Base-by-base conservation (phyloP, 2,797 vertebrate genomes). In the Tragelaphus eurycerus region DNA sequence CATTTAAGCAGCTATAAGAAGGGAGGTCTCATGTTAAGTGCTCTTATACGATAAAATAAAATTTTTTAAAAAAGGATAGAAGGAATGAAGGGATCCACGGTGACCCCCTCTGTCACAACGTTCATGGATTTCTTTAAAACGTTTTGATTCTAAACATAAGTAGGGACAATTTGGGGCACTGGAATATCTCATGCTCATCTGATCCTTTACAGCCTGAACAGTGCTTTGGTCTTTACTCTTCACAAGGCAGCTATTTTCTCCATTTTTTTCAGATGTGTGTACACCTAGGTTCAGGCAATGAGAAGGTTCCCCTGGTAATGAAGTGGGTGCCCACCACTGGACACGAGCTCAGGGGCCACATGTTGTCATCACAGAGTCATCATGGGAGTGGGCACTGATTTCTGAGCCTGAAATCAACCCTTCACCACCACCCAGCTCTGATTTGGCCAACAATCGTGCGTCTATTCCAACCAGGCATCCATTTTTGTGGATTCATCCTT, bases 121-220 rank as follows among this genome's bases (percentile, higher is more conserved):
- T 84, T 93, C 64, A 86, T 64, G 50, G 67, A 86, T 96, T 95
- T 89, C 82, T 59, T 92, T 60, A 81, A 74, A 87, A 81, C 10
- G 2, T 88, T 86, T 64, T 92, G 5, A 62, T 96, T 90, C 81
- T 97, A 81, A 92, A 84, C 46, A 54, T 83, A 81, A 87, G 25
- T 34, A 54, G 88, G 88, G 54, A 43, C 85, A 62, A n/a, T 86
- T 89, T 93, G 48, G 87, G 76, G 59, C 52, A 19, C 11, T 48
- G 31, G 10, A 46, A 85, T 81, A 90, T 48, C 84, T 90, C 3
- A 1, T 38, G 25, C 25, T 67, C 29, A 25, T 25, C 46, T 13
- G 46, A 83, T 4, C 29, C 12, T 89, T 78, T 15, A 34, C 27
- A 29, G 10, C 64, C 46, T 91, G 46, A 78, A 89, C 31, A 38